A percentile compares a stretch with the other conserved stretches of the same genome.
phyloP scores from a whole-genome alignment of 2,797 vertebrate genomes.

The Eulemur mongoz region DNA sequence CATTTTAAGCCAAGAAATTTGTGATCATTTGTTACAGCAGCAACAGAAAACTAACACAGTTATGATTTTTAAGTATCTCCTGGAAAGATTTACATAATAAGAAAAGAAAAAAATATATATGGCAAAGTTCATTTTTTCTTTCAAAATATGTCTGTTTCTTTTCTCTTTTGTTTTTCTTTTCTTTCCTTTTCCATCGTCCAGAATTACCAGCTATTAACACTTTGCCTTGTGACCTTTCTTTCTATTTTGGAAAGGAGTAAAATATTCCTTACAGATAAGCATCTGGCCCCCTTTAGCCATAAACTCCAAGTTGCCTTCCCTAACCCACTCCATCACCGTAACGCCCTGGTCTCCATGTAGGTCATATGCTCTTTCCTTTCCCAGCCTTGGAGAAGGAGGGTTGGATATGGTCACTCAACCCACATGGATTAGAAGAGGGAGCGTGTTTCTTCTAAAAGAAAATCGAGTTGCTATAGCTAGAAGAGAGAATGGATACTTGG shows the following conservation, averaged over 20 bases:
- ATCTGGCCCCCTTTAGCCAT: too few relatives aligned
- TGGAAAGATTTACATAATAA: background rate
- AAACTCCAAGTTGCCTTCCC: background rate
- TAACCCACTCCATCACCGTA: background rate
- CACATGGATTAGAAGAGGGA: background rate
- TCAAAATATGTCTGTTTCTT: background rate
- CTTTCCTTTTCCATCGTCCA: background rate
- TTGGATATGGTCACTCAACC: background rate
- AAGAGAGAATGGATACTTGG: background rate
- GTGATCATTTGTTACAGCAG: background rate
- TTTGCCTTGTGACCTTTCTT: background rate
- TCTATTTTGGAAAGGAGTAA: background rate
- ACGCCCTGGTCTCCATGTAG: rapidly evolving
- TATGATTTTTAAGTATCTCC: background rate
- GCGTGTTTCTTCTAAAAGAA: background rate
- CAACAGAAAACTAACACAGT: background rate
- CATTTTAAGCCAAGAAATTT: background rate
- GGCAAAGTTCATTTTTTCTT: background rate
- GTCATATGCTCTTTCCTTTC: background rate
- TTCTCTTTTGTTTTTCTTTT: background rate
- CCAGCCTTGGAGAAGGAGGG: background rate
- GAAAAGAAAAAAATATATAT: background rate
- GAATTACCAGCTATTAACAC: background rate
- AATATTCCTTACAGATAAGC: background rate
- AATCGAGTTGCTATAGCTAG: background rate